Evolutionary conservation across 2,888 invertebrate species (phyloP).

Genomic region (Cartodere bifasciata): DNA sequence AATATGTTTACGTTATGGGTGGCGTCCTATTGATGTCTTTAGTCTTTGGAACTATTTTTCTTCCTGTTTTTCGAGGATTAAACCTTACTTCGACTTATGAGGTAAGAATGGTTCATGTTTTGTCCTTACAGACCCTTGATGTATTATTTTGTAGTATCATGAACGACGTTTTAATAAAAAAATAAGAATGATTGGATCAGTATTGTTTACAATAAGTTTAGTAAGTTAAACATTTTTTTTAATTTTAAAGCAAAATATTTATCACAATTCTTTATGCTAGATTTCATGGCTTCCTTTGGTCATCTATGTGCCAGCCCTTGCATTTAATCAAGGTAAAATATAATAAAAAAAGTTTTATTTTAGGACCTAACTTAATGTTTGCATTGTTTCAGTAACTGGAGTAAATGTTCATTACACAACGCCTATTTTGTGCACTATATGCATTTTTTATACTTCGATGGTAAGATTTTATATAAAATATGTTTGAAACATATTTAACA

Average conservation of each 20-base stretch:
- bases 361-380: conserved; percentile 1
- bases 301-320: conserved; percentile 63
- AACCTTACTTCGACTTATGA: conserved; percentile 70
- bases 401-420: conserved; percentile 70
- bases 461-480: conserved; percentile 43
- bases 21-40: conserved; percentile 54
- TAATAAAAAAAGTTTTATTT: neutral
- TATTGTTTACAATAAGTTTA: conserved; percentile 53
- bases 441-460: conserved; percentile 76
- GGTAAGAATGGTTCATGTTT: conserved; percentile 32
- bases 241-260: neutral
- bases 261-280: conserved; percentile 35
- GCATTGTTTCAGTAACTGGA: conserved; percentile 66
- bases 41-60: conserved; percentile 51
- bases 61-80: conserved; percentile 63
- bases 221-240: conserved; percentile 37
- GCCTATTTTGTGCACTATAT: conserved; percentile 68
- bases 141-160: conserved; percentile 48
- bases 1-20: conserved; percentile 52
- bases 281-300: conserved; percentile 68
- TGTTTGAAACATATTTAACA: too few relatives aligned
- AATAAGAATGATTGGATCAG: conserved; percentile 56
- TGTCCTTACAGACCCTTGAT: too few relatives aligned
- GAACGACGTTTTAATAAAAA: conserved; percentile 57
- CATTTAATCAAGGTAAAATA: conserved; percentile 62